Conservation (phyloP, 2,113 vertebrate genomes). For the Spea bombifrons region DNA sequence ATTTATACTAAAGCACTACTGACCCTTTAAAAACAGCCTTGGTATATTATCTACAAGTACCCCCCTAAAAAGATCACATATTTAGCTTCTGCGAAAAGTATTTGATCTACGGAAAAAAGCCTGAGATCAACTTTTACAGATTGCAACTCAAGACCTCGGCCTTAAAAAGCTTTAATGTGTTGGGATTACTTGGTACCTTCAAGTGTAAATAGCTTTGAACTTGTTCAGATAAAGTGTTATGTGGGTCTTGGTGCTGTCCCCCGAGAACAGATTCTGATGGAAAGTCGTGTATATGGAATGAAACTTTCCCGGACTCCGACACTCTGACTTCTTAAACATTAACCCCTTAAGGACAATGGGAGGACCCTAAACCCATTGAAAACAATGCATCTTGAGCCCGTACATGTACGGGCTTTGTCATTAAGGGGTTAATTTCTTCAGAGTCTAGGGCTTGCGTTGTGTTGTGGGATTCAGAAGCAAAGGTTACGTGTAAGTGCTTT, state of each 20-base stretch:
- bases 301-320: neutral
- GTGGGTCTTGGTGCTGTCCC: neutral
- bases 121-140: neutral
- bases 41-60: no score
- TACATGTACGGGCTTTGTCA: no score
- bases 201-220: neutral
- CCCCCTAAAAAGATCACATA: no score
- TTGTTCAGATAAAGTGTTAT: neutral
- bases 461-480: neutral
- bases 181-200: neutral
- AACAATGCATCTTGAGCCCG: no score
- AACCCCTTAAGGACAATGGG: no score
- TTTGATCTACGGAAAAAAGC: no score
- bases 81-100: no score
- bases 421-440: neutral
- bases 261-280: neutral
- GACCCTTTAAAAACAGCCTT: no score
- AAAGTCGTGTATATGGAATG: neutral
- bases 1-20: no score
- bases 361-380: no score
- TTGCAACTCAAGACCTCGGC: neutral
- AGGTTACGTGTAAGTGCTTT: slow-evolving; percentile 27
- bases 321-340: neutral
- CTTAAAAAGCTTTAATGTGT: neutral
- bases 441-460: neutral